Base-by-base conservation (phyloP, 1,140 invertebrate genomes). In the Berghia stephanieae region DNA sequence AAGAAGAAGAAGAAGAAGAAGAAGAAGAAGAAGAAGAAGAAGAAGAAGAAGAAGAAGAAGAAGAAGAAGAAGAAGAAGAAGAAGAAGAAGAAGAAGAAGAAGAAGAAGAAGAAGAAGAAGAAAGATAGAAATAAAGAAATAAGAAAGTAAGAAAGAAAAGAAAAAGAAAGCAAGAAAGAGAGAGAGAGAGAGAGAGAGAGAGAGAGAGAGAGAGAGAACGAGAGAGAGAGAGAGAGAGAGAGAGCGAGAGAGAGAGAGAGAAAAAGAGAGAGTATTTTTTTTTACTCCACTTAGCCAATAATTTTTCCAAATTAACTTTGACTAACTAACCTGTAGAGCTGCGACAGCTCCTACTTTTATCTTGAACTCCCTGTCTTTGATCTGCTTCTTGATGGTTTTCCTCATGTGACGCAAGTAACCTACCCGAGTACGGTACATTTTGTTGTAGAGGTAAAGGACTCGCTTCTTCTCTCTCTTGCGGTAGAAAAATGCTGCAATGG, bases 371-470 rank as follows among this genome's bases (percentile, higher is more conserved):
- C 77, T 73, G 31, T 80, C 67, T 70, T 74, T 77, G 0, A 75
- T 80, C 42, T 79, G 57, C n/a, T 74, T 80, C n/a, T 81, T 73
- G 24, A 86, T 76, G 34, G 76, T 57, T 31, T 81, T 78, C 13
- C 84, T 55, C 67, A 82, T 79, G 31, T 81, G 74, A 3, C 75
- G 55, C 13, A 85, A 21, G 49, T 75, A 87, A 0, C 82, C 79
- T 67, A 80, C 81, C 46, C 87, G 67, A 67, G 83, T 86, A 63
- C 83, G 83, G 72, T 85, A 66, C 79, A 83, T 78, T 60, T 85
- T 82, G 49, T 88, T 88, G 77, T 86, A 88, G 0, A 87, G 66
- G 55, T 78, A 86, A 4, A 88, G 55, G 13, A 82, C 77, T 24
- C 87, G 69, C 27, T 75, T 80, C 66, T 88, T 88, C 68, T 85